These are phyloP conservation scores for Zophobas atratus DNA, from an alignment of 1,140 invertebrate species.

Conservation along the genomic window DNA sequence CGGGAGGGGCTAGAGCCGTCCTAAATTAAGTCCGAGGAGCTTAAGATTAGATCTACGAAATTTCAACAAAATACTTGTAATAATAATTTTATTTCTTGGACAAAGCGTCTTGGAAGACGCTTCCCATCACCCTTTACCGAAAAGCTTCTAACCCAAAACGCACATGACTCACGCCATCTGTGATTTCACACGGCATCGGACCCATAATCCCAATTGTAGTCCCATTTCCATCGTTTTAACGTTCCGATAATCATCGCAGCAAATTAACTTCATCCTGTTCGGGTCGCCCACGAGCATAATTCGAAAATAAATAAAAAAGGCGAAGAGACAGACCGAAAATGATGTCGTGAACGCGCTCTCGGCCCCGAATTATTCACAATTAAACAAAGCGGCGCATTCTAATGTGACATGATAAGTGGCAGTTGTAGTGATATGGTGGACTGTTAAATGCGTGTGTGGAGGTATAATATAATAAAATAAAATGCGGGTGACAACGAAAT, in stretches of 20 bases:
- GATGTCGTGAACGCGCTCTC: constrained; percentile 27
- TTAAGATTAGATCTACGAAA: no score
- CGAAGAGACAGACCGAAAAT: constrained; percentile 1
- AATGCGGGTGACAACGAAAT: constrained; percentile 42
- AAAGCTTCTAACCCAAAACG: no score
- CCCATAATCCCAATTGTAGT: constrained; percentile 9
- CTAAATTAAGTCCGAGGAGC: no score
- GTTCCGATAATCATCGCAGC: constrained; percentile 36
- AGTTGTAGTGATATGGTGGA: constrained; percentile 26
- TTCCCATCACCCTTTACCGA: neutral
- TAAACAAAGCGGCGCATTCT: constrained; percentile 40
- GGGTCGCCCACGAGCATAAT: constrained; percentile 14
- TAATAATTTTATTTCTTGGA: no score
- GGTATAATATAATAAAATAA: constrained; percentile 37
- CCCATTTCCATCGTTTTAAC: constrained; percentile 39
- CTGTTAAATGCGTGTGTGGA: constrained; percentile 15
- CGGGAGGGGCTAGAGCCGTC: no score
- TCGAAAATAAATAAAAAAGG: constrained; percentile 7
- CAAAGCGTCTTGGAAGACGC: neutral
- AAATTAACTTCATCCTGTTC: constrained; percentile 39
- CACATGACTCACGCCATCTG: neutral
- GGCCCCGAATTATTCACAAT: constrained; percentile 34
- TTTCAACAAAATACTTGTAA: no score
- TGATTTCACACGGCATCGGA: constrained; percentile 24
- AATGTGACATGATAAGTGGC: constrained; percentile 41